phyloP scores from a whole-genome alignment of 2,113 vertebrate species.

The Sterrhoptilus dennistouni region DNA sequence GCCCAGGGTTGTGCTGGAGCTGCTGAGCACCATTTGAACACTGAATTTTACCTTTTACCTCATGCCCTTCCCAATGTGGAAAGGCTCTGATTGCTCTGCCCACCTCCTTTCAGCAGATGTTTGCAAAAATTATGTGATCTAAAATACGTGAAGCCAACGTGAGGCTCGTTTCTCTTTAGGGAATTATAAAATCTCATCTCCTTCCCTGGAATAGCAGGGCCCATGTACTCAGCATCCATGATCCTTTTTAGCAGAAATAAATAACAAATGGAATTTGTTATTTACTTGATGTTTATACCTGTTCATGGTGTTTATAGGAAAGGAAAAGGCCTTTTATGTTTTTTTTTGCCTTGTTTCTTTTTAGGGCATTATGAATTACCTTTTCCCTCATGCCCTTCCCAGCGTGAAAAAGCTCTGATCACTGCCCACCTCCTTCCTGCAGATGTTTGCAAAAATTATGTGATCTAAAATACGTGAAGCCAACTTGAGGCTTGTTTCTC shows the following conservation, averaged over 20 bases:
- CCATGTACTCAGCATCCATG: fast-evolving
- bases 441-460: not conserved
- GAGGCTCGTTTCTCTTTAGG: not conserved
- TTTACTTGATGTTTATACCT: not conserved
- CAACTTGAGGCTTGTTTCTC: not conserved
- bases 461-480: not conserved
- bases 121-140: not conserved
- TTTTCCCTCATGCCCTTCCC: not conserved
- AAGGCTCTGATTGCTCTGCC: not conserved
- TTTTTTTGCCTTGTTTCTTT: not conserved
- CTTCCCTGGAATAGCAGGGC: not conserved
- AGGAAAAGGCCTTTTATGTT: not conserved
- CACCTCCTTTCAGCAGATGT: not conserved
- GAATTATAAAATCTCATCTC: not conserved
- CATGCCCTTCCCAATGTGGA: fast-evolving
- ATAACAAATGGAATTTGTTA: not conserved
- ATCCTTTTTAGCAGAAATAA: not conserved
- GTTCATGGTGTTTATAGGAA: not conserved
- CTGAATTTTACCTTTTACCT: not conserved
- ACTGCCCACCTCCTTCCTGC: not conserved
- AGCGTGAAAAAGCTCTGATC: not conserved
- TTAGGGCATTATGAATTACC: fast-evolving
- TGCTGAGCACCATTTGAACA: fast-evolving
- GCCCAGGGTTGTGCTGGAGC: fast-evolving
- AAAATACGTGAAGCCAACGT: not conserved